Percentiles rank a stretch among this genome's conserved stretches.
Evolutionary conservation across 2,113 vertebrate species (phyloP).

Genomic region (Nerophis lumbriciformis): DNA sequence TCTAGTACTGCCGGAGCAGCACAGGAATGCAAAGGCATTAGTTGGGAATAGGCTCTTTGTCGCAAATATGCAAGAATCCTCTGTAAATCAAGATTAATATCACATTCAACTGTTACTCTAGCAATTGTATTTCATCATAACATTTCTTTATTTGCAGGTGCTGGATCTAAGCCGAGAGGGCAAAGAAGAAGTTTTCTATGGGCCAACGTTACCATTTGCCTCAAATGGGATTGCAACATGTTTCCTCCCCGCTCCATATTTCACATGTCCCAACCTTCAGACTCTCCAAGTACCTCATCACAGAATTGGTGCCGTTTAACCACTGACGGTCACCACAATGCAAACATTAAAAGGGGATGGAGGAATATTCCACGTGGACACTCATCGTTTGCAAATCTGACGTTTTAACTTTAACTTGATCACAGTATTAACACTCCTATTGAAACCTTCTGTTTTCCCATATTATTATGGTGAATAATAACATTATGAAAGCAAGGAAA

Average conservation of each 20-base stretch:
- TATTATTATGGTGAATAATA: conserved; percentile 23
- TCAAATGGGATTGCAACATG: conserved; percentile 93
- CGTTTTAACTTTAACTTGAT: conserved; percentile 6
- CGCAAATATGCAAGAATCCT: too few relatives aligned
- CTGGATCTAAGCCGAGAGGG: conserved; percentile 89
- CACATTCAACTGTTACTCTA: too few relatives aligned
- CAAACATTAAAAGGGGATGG: conserved; percentile 7
- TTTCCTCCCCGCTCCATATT: conserved; percentile 91
- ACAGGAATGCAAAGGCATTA: too few relatives aligned
- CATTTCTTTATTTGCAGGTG: conserved; percentile 69
- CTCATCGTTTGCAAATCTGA: conserved; percentile 8
- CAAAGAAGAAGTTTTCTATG: conserved; percentile 96
- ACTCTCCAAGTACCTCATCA: conserved; percentile 94
- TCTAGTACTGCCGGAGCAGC: too few relatives aligned
- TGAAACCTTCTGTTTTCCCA: conserved; percentile 35
- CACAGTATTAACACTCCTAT: conserved; percentile 2
- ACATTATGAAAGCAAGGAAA: conserved; percentile 11
- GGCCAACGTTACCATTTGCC: conserved; percentile 90
- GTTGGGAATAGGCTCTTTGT: too few relatives aligned
- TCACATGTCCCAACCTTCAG: conserved; percentile 91
- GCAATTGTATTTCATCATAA: too few relatives aligned
- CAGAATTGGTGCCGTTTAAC: conserved; percentile 77
- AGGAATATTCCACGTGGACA: conserved; percentile 9
- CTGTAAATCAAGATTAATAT: too few relatives aligned
- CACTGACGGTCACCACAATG: neutral